Conservation (phyloP, 2,888 invertebrate species). For the Julus scanicus region DNA sequence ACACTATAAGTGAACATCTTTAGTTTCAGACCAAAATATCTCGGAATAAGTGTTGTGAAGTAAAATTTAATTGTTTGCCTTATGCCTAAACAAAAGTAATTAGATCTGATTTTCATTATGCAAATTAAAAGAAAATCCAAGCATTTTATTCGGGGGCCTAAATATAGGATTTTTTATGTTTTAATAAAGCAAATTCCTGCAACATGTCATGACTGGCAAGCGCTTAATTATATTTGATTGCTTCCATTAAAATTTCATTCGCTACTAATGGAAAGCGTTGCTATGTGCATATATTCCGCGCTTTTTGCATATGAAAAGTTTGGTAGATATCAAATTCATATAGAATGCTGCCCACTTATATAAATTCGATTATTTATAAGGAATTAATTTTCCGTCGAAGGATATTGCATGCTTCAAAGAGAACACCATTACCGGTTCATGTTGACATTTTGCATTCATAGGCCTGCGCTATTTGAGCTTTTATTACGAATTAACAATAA, state of each 20-base stretch:
- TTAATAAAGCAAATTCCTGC: not conserved
- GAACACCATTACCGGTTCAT: not conserved
- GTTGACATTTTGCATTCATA: not conserved
- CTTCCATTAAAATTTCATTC: constrained; percentile 28
- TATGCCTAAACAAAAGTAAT: not conserved
- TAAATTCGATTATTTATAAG: constrained; percentile 31
- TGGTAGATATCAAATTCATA: not conserved
- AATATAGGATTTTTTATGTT: not conserved
- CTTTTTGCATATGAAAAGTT: not conserved
- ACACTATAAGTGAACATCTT: too few species aligned
- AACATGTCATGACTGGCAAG: not conserved
- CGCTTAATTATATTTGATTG: constrained; percentile 26
- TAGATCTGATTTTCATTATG: not conserved
- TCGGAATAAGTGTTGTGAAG: too few species aligned
- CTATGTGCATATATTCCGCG: not conserved
- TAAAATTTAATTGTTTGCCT: not conserved
- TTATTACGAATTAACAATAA: constrained; percentile 5
- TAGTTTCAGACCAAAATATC: too few species aligned
- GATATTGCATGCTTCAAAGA: not conserved
- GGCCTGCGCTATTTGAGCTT: not conserved
- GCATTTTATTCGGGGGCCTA: too few species aligned
- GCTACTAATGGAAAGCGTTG: not conserved
- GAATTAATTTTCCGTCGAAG: not conserved
- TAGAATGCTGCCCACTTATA: not conserved
- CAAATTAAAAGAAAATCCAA: not conserved